Conservation (phyloP, 2,797 vertebrate species). For the Botia kubotai region DNA sequence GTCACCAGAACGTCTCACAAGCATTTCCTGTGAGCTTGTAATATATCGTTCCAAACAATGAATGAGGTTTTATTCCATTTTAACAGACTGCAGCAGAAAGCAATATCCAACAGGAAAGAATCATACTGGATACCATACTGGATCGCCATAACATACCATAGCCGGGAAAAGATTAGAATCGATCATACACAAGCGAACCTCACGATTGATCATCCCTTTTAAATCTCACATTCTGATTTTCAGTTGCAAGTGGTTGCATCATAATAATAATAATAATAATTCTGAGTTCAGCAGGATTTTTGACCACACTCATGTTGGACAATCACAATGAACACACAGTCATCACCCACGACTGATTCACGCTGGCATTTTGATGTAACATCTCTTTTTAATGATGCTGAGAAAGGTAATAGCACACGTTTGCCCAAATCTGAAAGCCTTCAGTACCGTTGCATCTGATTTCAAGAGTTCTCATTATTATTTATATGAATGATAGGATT, state of each 20-base stretch:
- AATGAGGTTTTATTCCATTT: background rate
- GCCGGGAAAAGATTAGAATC: slow-evolving; percentile 71
- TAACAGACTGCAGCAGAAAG: background rate
- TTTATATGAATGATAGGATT: background rate
- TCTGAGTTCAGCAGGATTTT: background rate
- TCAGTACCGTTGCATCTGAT: slow-evolving; percentile 21
- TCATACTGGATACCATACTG: slow-evolving; percentile 74
- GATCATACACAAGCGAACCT: slow-evolving; percentile 71
- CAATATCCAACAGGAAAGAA: slow-evolving; percentile 38
- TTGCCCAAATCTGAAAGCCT: slow-evolving; percentile 29
- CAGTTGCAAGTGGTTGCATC: slow-evolving; percentile 17
- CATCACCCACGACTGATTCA: slow-evolving; percentile 1
- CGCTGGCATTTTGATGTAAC: slow-evolving; percentile 17
- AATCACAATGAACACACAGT: background rate
- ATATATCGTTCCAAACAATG: background rate
- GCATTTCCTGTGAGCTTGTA: background rate
- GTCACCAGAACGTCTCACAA: background rate
- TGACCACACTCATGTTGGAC: background rate
- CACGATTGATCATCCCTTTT: slow-evolving; percentile 73
- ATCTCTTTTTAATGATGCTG: background rate
- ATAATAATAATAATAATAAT: background rate
- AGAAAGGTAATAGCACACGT: slow-evolving; percentile 8
- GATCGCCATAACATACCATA: slow-evolving; percentile 78
- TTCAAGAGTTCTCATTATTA: background rate
- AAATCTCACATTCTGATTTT: slow-evolving; percentile 51